These are phyloP conservation scores for Limonius californicus DNA, from an alignment of 1,140 invertebrate genomes.

Conservation along the genomic window DNA sequence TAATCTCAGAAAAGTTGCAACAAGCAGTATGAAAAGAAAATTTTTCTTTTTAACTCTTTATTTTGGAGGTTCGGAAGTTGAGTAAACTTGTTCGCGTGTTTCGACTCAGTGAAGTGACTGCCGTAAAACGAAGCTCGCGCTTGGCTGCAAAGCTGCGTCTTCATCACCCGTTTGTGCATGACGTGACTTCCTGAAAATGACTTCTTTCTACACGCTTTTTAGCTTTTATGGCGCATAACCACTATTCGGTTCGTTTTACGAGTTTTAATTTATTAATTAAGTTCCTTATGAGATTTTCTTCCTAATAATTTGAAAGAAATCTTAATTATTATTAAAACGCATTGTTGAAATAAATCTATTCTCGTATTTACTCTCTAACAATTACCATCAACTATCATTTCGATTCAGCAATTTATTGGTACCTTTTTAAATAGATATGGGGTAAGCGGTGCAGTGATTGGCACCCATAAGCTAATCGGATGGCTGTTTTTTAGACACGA, in stretches of 20 bases:
- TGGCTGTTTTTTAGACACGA: too few species aligned
- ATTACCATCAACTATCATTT: too few species aligned
- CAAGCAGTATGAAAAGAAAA: background rate
- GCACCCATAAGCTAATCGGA: too few species aligned
- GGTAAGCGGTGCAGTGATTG: too few species aligned
- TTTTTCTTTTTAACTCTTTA: background rate
- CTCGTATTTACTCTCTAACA: too few species aligned
- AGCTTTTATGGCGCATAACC: slow-evolving; percentile 2
- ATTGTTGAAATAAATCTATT: background rate
- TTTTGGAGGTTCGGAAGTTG: slow-evolving; percentile 3
- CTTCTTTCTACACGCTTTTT: slow-evolving; percentile 16
- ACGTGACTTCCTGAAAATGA: slow-evolving; percentile 18
- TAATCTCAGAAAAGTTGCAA: too few species aligned
- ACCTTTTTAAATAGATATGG: background rate
- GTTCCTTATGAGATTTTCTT: background rate
- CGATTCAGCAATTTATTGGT: background rate
- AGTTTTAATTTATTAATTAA: slow-evolving; percentile 12
- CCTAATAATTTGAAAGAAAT: background rate
- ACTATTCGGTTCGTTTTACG: background rate
- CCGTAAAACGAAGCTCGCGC: slow-evolving; percentile 16
- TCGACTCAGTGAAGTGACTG: slow-evolving; percentile 14
- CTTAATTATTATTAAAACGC: background rate
- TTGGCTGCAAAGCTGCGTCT: slow-evolving; percentile 16
- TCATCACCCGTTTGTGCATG: slow-evolving; percentile 18
- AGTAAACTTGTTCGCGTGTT: slow-evolving; percentile 13